Conservation (phyloP, 2,113 vertebrate genomes). For the Sylvicapra grimmia region DNA sequence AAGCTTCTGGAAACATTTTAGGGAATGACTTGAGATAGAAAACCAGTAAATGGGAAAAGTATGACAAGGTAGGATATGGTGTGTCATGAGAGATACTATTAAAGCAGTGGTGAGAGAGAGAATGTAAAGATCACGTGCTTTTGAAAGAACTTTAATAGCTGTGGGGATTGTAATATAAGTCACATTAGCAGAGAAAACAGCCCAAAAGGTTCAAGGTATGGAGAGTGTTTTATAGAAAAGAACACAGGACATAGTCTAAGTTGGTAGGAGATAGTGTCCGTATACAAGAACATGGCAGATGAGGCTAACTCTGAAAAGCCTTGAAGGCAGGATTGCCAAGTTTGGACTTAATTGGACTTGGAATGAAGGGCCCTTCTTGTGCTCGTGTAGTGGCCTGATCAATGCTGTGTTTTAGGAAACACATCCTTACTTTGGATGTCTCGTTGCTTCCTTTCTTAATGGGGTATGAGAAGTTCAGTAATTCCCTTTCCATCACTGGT, state of each 20-base stretch:
- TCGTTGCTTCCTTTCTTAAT: background rate
- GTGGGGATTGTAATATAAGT: background rate
- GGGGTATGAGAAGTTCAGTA: background rate
- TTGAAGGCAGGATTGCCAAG: background rate
- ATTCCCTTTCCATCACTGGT: background rate
- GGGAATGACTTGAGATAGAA: background rate
- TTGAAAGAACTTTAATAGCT: background rate
- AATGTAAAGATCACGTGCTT: background rate
- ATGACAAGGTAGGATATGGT: background rate
- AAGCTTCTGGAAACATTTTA: background rate
- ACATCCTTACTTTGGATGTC: background rate
- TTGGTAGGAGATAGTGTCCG: background rate
- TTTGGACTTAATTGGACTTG: background rate
- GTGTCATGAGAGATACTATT: background rate
- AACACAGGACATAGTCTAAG: background rate
- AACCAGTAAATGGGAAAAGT: background rate
- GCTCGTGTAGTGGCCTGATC: background rate
- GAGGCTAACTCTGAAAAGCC: background rate
- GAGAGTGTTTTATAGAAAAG: background rate
- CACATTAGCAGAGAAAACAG: slow-evolving; percentile 3
- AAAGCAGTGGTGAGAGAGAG: background rate
- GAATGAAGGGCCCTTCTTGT: background rate
- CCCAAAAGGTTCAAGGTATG: background rate
- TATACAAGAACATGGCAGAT: background rate
- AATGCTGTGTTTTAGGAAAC: background rate